Percentiles rank a stretch among this genome's conserved stretches.
Conservation (phyloP, 35 echinoderm and acorn worm species). For the Ophioderma brevispina region DNA sequence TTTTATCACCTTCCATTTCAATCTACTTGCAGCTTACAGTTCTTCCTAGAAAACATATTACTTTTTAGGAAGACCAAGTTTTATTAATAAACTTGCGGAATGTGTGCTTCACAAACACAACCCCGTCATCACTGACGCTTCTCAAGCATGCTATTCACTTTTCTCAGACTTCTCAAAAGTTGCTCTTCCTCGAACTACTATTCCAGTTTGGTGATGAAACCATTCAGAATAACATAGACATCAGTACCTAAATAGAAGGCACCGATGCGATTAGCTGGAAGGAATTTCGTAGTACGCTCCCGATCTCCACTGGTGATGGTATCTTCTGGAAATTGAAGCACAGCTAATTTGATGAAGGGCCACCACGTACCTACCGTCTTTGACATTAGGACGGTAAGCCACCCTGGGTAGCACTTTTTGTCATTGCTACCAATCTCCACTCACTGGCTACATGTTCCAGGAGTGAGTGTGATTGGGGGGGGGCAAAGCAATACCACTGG, state of each 20-base stretch:
- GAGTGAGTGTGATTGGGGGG: neutral
- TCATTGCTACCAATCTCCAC: neutral
- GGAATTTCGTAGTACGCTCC: neutral
- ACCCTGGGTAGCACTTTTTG: neutral
- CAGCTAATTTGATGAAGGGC: neutral
- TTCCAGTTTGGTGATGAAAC: neutral
- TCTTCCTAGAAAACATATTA: too few species aligned
- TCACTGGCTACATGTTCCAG: neutral
- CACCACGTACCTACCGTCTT: neutral
- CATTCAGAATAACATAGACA: neutral
- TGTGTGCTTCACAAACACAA: too few species aligned
- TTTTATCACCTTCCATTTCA: too few species aligned
- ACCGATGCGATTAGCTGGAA: neutral
- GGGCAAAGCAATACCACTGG: neutral
- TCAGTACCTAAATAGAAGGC: neutral
- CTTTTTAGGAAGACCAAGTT: too few species aligned
- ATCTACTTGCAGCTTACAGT: too few species aligned
- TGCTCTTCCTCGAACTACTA: too few species aligned
- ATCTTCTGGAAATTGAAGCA: neutral
- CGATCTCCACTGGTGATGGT: neutral
- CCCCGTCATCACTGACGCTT: too few species aligned
- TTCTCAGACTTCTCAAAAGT: too few species aligned
- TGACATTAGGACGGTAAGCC: neutral
- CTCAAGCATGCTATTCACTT: too few species aligned
- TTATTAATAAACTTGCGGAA: too few species aligned